A percentile compares a stretch with the other conserved stretches of the same genome.
Evolutionary conservation across 64 coral and sea anemone species (phyloP).

Genomic region (Pocillopora damicornis): DNA sequence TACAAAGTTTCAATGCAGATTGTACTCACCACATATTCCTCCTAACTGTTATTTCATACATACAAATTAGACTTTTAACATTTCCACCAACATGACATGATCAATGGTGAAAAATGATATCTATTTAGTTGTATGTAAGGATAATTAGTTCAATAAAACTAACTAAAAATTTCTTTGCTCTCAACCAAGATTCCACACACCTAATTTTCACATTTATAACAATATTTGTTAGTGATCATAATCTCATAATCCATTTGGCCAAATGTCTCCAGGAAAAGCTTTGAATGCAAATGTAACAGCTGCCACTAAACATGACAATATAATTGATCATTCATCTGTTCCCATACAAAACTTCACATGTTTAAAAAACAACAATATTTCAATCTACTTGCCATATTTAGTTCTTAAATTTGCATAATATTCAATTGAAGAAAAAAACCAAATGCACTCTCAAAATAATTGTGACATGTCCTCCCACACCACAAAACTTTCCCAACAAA

Average conservation of each 20-base stretch:
- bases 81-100: no score
- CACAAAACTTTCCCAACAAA: background rate
- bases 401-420: background rate
- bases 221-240: slow-evolving; percentile 14
- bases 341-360: slow-evolving; percentile 26
- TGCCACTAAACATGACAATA: background rate
- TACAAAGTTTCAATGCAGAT: no score
- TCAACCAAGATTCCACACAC: no score
- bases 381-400: background rate
- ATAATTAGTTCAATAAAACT: background rate
- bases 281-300: background rate
- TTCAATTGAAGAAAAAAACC: background rate
- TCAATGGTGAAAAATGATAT: no score
- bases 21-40: no score
- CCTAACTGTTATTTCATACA: no score
- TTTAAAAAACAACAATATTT: slow-evolving; percentile 1
- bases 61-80: no score
- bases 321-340: slow-evolving; percentile 4
- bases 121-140: no score
- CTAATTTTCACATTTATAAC: background rate
- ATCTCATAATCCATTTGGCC: slow-evolving; percentile 1
- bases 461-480: background rate
- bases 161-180: background rate
- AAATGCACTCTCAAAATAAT: background rate
- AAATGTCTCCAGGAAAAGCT: background rate